phyloP scores from a whole-genome alignment of 1,140 invertebrate species.

The Lordiphosa stackelbergi region DNA sequence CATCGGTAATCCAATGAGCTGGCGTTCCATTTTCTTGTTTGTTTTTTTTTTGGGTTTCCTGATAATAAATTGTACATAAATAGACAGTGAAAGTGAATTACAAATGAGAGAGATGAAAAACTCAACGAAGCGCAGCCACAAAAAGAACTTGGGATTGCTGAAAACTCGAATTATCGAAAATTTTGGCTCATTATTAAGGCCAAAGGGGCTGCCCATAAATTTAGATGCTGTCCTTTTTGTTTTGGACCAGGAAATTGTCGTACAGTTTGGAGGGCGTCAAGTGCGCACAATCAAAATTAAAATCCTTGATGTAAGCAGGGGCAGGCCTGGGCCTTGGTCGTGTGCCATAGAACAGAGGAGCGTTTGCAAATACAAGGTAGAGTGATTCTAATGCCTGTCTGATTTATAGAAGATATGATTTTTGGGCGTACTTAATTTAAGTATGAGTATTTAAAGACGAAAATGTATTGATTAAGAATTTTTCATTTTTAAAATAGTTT shows the following conservation, averaged over 20 bases:
- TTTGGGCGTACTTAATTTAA: too few species aligned
- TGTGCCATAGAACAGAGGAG: not conserved
- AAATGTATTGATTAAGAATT: too few species aligned
- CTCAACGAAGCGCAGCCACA: constrained; percentile 39
- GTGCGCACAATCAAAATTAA: constrained; percentile 58
- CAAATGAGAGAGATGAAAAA: constrained; percentile 49
- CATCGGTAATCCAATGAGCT: constrained; percentile 63
- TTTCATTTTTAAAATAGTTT: too few species aligned
- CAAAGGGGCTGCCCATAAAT: constrained; percentile 60
- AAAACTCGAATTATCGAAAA: constrained; percentile 67
- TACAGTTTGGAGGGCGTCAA: constrained; percentile 24
- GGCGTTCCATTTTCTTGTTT: constrained; percentile 41
- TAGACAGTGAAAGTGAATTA: constrained; percentile 69
- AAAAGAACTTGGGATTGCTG: constrained; percentile 31
- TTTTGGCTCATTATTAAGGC: constrained; percentile 65
- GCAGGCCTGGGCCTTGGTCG: constrained; percentile 3
- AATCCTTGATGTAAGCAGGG: constrained; percentile 34
- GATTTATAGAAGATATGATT: too few species aligned
- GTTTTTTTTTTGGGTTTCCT: constrained; percentile 15
- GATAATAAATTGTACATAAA: constrained; percentile 60
- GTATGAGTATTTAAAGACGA: too few species aligned
- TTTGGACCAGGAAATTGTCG: constrained; percentile 47
- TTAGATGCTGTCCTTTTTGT: constrained; percentile 46
- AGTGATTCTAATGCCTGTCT: too few species aligned
- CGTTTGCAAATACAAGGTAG: too few species aligned